These are phyloP conservation scores for Hyla sarda DNA, from an alignment of 2,113 vertebrate species.

Conservation along the genomic window DNA sequence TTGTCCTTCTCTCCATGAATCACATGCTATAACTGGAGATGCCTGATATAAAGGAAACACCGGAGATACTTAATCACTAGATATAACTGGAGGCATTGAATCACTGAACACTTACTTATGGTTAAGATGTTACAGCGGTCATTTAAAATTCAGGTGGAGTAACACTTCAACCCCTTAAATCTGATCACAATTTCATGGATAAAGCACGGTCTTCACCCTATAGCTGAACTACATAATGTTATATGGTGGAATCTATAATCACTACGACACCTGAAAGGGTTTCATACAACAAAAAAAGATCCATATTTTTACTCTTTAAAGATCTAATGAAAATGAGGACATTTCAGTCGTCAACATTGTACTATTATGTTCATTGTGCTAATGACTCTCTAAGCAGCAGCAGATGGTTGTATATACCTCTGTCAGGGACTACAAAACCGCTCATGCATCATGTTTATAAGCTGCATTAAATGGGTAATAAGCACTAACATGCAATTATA, in stretches of 20 bases:
- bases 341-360: neutral
- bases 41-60: neutral
- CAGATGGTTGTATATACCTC: slow-evolving; percentile 44
- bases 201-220: neutral
- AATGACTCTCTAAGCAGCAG: slow-evolving; percentile 24
- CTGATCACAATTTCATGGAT: neutral
- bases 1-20: too few species aligned
- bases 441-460: slow-evolving; percentile 55
- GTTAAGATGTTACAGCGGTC: neutral
- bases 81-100: neutral
- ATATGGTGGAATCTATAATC: neutral
- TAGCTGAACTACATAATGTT: neutral
- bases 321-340: neutral
- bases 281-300: neutral
- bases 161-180: neutral
- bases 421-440: slow-evolving; percentile 26
- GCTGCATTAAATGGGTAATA: slow-evolving; percentile 45
- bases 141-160: neutral
- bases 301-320: neutral
- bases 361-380: slow-evolving; percentile 9
- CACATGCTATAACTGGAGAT: too few species aligned
- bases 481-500: slow-evolving; percentile 21
- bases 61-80: neutral
- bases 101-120: neutral
- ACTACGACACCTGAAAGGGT: neutral